phyloP scores from a whole-genome alignment of 2,888 invertebrate species.

The Nysson spinosus region DNA sequence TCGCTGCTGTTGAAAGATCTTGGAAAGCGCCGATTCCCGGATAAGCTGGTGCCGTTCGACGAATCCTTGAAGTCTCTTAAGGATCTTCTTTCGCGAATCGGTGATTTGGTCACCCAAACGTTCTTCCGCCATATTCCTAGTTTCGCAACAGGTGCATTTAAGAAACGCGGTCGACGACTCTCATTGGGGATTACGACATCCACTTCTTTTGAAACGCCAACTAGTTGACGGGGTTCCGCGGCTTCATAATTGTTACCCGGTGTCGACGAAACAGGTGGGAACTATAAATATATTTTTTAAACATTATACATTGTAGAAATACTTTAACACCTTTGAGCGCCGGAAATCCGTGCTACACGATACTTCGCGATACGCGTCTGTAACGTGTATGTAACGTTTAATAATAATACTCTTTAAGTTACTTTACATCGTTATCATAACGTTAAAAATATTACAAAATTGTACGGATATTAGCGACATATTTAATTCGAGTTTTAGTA shows the following conservation, averaged over 20 bases:
- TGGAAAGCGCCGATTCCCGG: constrained; percentile 9
- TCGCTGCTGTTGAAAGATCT: constrained; percentile 15
- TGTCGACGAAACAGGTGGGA: constrained; percentile 8
- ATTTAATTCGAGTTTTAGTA: too few species aligned
- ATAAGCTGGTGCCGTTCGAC: background rate
- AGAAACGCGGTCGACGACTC: constrained; percentile 55
- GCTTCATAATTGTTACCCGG: constrained; percentile 56
- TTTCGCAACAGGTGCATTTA: constrained; percentile 43
- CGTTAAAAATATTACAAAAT: too few species aligned
- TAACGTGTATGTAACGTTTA: too few species aligned
- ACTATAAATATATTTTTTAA: constrained; percentile 5
- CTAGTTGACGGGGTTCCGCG: constrained; percentile 65
- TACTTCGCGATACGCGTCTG: too few species aligned
- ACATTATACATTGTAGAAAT: background rate
- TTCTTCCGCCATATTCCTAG: constrained; percentile 68
- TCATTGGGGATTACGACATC: constrained; percentile 68
- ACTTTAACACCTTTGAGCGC: too few species aligned
- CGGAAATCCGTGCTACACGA: too few species aligned
- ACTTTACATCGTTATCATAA: too few species aligned
- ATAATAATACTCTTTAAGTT: too few species aligned
- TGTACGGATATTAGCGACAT: too few species aligned
- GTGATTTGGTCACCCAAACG: constrained; percentile 67
- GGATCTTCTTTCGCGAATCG: constrained; percentile 39
- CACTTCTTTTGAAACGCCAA: constrained; percentile 62
- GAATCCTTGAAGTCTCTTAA: background rate